These are phyloP conservation scores for Todiramphus saurophagus DNA, from an alignment of 2,113 vertebrate species.

Conservation along the genomic window DNA sequence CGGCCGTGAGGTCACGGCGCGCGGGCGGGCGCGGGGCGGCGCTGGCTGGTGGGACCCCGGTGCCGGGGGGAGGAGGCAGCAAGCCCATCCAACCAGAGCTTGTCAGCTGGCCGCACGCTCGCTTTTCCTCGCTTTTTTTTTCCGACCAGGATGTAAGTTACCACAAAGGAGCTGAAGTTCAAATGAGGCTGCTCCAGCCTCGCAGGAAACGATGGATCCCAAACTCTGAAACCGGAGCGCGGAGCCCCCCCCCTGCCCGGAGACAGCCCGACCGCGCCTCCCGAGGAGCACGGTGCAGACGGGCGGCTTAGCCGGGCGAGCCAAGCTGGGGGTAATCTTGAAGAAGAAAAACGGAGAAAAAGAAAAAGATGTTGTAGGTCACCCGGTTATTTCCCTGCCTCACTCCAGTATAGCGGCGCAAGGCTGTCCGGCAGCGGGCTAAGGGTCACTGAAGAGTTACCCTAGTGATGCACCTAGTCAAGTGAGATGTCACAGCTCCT, in stretches of 20 bases:
- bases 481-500: slow-evolving; percentile 71
- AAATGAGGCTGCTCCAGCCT: slow-evolving; percentile 77
- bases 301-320: neutral
- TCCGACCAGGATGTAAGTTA: slow-evolving; percentile 77
- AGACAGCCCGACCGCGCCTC: neutral
- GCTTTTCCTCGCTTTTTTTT: neutral
- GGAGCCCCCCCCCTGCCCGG: neutral
- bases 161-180: slow-evolving; percentile 77
- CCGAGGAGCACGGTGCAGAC: neutral
- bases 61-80: no score
- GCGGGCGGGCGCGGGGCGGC: no score
- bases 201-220: slow-evolving; percentile 72
- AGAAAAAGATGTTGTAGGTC: neutral
- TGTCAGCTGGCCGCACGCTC: no score
- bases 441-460: neutral
- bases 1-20: no score
- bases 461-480: neutral
- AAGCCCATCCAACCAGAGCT: no score
- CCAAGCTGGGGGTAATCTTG: neutral
- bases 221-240: slow-evolving; percentile 62
- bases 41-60: no score
- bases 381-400: neutral
- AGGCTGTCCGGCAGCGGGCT: neutral
- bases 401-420: neutral
- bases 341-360: neutral